Percentiles rank a stretch among this genome's conserved stretches.
phyloP scores from a whole-genome alignment of 2,888 invertebrate genomes.

The Bruchidius siliquastri region DNA sequence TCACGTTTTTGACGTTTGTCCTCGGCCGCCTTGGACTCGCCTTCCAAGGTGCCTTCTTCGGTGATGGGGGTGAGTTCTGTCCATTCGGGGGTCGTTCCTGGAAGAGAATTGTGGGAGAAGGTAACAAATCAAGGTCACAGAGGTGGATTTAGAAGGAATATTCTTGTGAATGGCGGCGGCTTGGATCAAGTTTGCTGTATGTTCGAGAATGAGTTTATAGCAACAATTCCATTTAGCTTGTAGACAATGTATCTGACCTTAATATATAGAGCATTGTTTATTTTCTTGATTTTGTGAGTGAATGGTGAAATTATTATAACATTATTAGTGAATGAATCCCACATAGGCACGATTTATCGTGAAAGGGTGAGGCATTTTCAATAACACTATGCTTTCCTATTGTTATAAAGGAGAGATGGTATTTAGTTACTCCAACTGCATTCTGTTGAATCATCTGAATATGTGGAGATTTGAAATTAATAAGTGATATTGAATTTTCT shows the following conservation, averaged over 20 bases:
- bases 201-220: neutral
- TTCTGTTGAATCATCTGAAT: too few species aligned
- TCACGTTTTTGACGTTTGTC: constrained; percentile 20
- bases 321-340: too few species aligned
- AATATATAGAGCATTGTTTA: neutral
- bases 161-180: neutral
- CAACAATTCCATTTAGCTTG: neutral
- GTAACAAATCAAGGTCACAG: neutral
- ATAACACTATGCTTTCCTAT: too few species aligned
- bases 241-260: neutral
- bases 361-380: too few species aligned
- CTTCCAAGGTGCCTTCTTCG: constrained; percentile 3
- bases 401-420: too few species aligned
- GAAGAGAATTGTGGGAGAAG: neutral
- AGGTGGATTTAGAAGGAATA: neutral
- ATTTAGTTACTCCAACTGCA: too few species aligned
- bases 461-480: too few species aligned
- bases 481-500: too few species aligned
- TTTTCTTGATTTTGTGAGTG: too few species aligned
- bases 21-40: constrained; percentile 9
- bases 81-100: neutral
- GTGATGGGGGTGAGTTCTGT: neutral
- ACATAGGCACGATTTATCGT: too few species aligned
- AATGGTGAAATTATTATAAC: too few species aligned
- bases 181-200: neutral